Conservation (phyloP, 2,113 vertebrate species). For the Zingel zingel region DNA sequence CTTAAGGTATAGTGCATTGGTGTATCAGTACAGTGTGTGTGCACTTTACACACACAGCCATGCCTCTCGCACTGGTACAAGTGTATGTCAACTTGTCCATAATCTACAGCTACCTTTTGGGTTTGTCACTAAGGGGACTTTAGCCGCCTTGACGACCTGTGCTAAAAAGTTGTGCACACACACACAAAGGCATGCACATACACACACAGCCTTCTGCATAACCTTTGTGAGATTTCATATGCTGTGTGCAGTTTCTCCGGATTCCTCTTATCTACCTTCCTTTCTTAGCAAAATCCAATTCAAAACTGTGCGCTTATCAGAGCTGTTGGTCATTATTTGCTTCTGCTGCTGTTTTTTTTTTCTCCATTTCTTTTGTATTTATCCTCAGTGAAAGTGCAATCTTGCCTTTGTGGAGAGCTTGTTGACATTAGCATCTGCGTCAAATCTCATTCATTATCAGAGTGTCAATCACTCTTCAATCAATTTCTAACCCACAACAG, state of each 20-base stretch:
- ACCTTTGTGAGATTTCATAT: slow-evolving; percentile 27
- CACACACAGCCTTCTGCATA: slow-evolving; percentile 27
- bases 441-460: slow-evolving; percentile 45
- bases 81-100: slow-evolving; percentile 29
- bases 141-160: slow-evolving; percentile 33
- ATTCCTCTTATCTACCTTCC: slow-evolving; percentile 26
- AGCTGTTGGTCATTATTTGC: slow-evolving; percentile 12
- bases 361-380: slow-evolving; percentile 18
- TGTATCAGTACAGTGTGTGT: slow-evolving; percentile 10
- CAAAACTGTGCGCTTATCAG: slow-evolving; percentile 23
- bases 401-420: slow-evolving; percentile 20
- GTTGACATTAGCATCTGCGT: slow-evolving; percentile 47
- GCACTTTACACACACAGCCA: slow-evolving; percentile 21
- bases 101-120: slow-evolving; percentile 45
- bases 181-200: neutral
- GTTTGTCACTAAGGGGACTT: slow-evolving; percentile 38
- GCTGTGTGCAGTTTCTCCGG: slow-evolving; percentile 10
- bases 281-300: slow-evolving; percentile 48
- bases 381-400: slow-evolving; percentile 53
- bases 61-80: slow-evolving; percentile 21
- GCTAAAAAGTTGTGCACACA: neutral
- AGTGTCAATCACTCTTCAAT: neutral
- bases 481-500: slow-evolving; percentile 39
- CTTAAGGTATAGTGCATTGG: neutral
- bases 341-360: neutral